Evolutionary conservation across 2,888 invertebrate species (phyloP), one percentile per base, ranked within the genome.

Genomic region (Eilema caniola): DNA sequence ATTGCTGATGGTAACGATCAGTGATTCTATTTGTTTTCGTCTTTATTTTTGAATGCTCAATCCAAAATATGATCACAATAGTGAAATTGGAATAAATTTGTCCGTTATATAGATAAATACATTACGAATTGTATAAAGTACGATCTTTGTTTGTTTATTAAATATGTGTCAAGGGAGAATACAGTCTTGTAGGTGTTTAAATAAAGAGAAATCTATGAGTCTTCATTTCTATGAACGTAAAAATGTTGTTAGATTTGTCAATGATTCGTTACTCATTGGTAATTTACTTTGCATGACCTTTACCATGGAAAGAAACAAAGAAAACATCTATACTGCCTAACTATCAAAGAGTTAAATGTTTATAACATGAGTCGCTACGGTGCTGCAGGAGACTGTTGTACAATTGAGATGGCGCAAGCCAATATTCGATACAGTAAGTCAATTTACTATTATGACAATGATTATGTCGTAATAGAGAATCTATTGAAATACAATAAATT

Each of bases 401-500:
- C 24, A 47, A 53, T 60, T 31, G 33, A 41, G 56, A 47, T 66
- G 63, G 67, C 37, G 59, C 64, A 67, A 57, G 59, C 62, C 28
- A 65, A 61, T 64, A 67, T 71, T 60, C 60, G 59, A 28, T 47
- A 24, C 33, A 41, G 33, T 25, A 67, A 63, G 57, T 72, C 20
- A 56, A 69, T 76, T 62, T 69, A 66, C 61, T 70, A 74, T 62
- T 60, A 65, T 65, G 64, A 72, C 62, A 69, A 67, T 70, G 62
- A 61, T n/a, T 64, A 66, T 76, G 57, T 73, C 41, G 67, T 72
- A 69, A 71, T 70, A 72, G 66, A 76, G 59, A 72, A 71, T 72
- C 67, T 76, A 76, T 67, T 74, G 70, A 83, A 82, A 75, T 80
- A 85, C 79, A 87, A 85, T 86, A 84, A 87, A 86, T 84, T 82